Percentiles rank a stretch among this genome's conserved stretches.
These are phyloP conservation scores for Cheilosia vulpina DNA, from an alignment of 2,888 invertebrate genomes.

Conservation along the genomic window DNA sequence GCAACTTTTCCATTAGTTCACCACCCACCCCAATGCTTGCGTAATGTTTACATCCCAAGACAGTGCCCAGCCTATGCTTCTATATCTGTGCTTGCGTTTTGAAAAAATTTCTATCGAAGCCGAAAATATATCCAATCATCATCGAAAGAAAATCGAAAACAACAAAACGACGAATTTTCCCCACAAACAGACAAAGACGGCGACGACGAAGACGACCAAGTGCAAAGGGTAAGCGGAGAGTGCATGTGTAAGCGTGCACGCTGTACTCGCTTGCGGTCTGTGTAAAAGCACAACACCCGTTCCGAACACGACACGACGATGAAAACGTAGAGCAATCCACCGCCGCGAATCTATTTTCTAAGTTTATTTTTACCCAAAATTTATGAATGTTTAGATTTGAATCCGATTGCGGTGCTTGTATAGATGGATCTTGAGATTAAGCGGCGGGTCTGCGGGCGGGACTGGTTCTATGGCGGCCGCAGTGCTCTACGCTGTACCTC, in stretches of 20 bases:
- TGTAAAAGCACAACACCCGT: slow-evolving; percentile 67
- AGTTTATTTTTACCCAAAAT: slow-evolving; percentile 75
- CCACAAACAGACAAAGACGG: neutral
- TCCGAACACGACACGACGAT: slow-evolving; percentile 38
- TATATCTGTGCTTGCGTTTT: too few species aligned
- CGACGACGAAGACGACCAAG: slow-evolving; percentile 12
- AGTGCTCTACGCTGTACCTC: neutral
- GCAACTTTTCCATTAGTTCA: neutral
- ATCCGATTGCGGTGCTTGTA: slow-evolving; percentile 72
- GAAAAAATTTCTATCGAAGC: slow-evolving; percentile 1
- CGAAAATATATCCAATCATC: slow-evolving; percentile 38
- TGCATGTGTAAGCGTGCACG: slow-evolving; percentile 47
- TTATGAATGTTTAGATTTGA: slow-evolving; percentile 75
- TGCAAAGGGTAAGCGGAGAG: slow-evolving; percentile 45
- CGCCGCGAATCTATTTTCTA: slow-evolving; percentile 74
- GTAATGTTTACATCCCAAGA: slow-evolving; percentile 11
- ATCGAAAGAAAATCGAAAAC: slow-evolving; percentile 14
- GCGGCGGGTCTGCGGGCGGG: slow-evolving; percentile 54
- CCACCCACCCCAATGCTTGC: neutral
- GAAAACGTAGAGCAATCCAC: slow-evolving; percentile 66
- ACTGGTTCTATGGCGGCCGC: slow-evolving; percentile 51
- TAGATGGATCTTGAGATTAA: slow-evolving; percentile 72
- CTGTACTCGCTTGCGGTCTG: slow-evolving; percentile 64
- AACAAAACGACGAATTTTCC: slow-evolving; percentile 39
- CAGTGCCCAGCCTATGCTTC: neutral